phyloP scores from a whole-genome alignment of 1,140 invertebrate genomes.

The Magallana angulata region DNA sequence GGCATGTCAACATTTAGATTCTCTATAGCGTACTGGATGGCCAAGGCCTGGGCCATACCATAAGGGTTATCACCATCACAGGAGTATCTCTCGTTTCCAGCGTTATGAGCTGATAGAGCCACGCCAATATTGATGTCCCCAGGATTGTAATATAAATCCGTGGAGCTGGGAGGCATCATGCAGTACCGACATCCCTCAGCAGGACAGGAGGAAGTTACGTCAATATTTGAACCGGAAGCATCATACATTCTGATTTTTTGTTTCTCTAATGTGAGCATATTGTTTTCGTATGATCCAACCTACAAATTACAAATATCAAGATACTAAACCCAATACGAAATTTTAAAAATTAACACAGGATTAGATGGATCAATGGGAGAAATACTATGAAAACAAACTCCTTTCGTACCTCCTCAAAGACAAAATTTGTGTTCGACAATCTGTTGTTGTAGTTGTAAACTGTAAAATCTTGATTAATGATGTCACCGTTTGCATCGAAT shows the following conservation, averaged over 20 bases:
- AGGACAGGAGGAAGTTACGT: slow-evolving; percentile 63
- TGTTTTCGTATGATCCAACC: slow-evolving; percentile 66
- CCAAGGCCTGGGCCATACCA: slow-evolving; percentile 55
- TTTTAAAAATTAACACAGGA: background rate
- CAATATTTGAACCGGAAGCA: slow-evolving; percentile 46
- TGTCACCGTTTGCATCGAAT: slow-evolving; percentile 72
- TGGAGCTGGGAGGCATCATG: slow-evolving; percentile 56
- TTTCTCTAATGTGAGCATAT: slow-evolving; percentile 54
- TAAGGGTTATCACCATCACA: slow-evolving; percentile 58
- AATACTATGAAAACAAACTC: background rate
- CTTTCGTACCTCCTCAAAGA: slow-evolving; percentile 62
- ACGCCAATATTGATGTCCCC: slow-evolving; percentile 68
- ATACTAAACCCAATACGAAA: background rate
- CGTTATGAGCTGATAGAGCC: slow-evolving; percentile 61
- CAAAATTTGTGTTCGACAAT: slow-evolving; percentile 43
- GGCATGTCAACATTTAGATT: slow-evolving; percentile 59
- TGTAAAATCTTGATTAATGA: slow-evolving; percentile 54
- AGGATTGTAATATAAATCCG: slow-evolving; percentile 63
- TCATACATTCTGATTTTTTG: slow-evolving; percentile 62
- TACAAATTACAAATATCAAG: slow-evolving; percentile 51
- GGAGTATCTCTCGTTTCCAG: slow-evolving; percentile 60
- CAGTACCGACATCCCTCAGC: slow-evolving; percentile 67
- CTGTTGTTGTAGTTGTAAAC: slow-evolving; percentile 69
- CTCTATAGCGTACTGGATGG: slow-evolving; percentile 66
- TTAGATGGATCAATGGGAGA: too few species aligned